These are phyloP conservation scores for Anoplius nigerrimus DNA, from an alignment of 2,888 invertebrate species.

Conservation along the genomic window DNA sequence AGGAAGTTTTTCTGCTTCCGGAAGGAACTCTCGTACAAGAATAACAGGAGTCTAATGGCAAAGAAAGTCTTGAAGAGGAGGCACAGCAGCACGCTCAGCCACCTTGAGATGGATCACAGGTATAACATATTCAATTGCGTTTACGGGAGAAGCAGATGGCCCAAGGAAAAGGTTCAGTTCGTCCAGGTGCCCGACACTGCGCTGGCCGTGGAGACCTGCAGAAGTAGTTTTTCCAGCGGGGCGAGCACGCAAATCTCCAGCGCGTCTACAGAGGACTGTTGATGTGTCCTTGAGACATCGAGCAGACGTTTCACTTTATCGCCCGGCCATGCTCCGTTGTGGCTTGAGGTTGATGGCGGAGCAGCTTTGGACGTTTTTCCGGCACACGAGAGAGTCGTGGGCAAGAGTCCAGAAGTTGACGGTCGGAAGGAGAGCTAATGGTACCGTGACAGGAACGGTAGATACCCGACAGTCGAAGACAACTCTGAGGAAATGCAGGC, in stretches of 20 bases:
- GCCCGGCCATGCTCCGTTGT: no score
- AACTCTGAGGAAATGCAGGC: no score
- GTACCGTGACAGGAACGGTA: no score
- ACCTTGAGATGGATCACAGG: constrained; percentile 63
- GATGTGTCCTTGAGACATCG: constrained; percentile 6
- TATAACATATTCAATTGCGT: constrained; percentile 72
- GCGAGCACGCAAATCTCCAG: constrained; percentile 81
- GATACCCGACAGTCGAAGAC: no score
- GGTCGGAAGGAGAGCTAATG: no score
- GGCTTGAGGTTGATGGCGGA: no score
- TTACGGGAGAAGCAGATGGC: constrained; percentile 69
- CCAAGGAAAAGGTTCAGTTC: constrained; percentile 76
- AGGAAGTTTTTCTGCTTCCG: constrained; percentile 76
- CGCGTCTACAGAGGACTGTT: constrained; percentile 78
- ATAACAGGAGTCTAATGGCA: constrained; percentile 75
- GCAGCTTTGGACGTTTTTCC: no score
- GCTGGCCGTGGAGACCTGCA: constrained; percentile 78
- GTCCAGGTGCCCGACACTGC: constrained; percentile 78
- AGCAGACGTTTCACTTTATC: no score
- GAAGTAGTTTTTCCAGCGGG: constrained; percentile 81
- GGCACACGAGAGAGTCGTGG: no score
- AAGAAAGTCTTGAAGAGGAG: constrained; percentile 70
- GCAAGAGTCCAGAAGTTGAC: no score
- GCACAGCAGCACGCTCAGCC: constrained; percentile 64
- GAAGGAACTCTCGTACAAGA: constrained; percentile 70